Evolutionary conservation across 1,140 invertebrate genomes (phyloP).

Genomic region (Whitmania pigra): DNA sequence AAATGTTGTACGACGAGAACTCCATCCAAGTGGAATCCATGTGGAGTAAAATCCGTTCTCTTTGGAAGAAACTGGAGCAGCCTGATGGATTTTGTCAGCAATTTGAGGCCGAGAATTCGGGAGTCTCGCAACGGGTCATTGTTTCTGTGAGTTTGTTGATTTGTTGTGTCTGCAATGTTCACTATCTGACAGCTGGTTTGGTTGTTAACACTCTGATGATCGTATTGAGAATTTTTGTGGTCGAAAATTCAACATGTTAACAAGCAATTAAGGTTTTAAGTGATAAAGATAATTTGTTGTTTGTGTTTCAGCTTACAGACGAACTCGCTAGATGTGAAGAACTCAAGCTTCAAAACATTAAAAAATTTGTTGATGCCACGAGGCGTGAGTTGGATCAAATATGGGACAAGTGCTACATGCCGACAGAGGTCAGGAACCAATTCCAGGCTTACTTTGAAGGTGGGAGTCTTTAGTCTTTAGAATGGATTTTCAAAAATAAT

Average conservation of each 20-base stretch:
- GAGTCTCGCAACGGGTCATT: constrained; percentile 31
- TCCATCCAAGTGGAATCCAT: constrained; percentile 31
- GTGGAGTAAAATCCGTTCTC: constrained; percentile 43
- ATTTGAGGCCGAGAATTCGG: constrained; percentile 46
- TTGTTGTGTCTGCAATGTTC: too few species aligned
- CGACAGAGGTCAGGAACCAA: constrained; percentile 48
- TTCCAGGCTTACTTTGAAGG: constrained; percentile 43
- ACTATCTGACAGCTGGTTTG: too few species aligned
- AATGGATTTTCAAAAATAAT: too few species aligned
- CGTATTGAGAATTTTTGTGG: too few species aligned
- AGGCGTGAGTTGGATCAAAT: constrained; percentile 53
- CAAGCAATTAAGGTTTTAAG: too few species aligned
- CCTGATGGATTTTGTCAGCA: constrained; percentile 43
- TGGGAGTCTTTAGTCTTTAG: constrained; percentile 23
- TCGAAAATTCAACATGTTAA: neutral
- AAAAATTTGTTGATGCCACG: constrained; percentile 56
- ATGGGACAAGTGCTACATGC: constrained; percentile 59
- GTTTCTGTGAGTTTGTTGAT: constrained; percentile 1
- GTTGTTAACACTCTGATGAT: too few species aligned
- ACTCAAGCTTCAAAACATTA: constrained; percentile 53
- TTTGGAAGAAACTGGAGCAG: constrained; percentile 55
- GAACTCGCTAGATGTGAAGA: constrained; percentile 54
- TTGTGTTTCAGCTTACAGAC: constrained; percentile 39
- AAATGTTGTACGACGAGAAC: constrained; percentile 29
- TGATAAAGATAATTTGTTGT: constrained; percentile 25